Evolutionary conservation across 1,140 invertebrate genomes (phyloP), one percentile per base, ranked within the genome.

Genomic region (Scylla paramamosain): DNA sequence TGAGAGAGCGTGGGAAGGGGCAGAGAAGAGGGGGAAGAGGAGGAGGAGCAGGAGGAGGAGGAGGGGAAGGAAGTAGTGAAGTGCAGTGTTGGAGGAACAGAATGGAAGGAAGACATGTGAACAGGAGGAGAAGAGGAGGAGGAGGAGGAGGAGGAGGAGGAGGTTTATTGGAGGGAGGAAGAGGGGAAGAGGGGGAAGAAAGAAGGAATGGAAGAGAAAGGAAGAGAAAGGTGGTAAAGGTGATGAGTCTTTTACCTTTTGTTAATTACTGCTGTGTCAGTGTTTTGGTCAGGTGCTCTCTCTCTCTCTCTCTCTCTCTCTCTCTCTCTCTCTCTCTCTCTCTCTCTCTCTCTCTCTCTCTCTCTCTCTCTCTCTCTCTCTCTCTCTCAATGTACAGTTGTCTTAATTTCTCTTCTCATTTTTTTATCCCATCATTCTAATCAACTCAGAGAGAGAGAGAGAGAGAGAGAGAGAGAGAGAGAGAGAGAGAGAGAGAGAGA

Each of bases 41-140:
- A 84, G 31, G 83, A 28, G 83, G 83, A 84, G n/a, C 4, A 84
- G 83, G 83, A 84, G 83, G 83, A 84, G 83, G 83, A 84, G n/a
- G n/a, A 84, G 83, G n/a, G n/a, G 83, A 20, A 84, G 83, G n/a
- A 84, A 29, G 83, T 20, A 59, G 52, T 16, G 52, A 59, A 59
- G 20, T 12, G 52, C 52, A 59, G 20, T 20, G 10, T 59, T 0
- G 83, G 83, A 84, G 83, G 28, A 84, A n/a, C 1, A 28, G 31
- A n/a, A 29, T 12, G 4, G n/a, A 28, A n/a, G n/a, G 83, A 28
- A 84, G 83, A n/a, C 10, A 10, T 84, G 83, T 32, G n/a, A 4
- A 10, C 8, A 12, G 28, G n/a, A 28, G 83, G n/a, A 28, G 83
- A 12, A 20, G 20, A 59, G 20, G 10, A 59, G 20, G 52, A 20